These are phyloP conservation scores for Plectrocnemia conspersa DNA, from an alignment of 1,140 invertebrate species.

Conservation along the genomic window DNA sequence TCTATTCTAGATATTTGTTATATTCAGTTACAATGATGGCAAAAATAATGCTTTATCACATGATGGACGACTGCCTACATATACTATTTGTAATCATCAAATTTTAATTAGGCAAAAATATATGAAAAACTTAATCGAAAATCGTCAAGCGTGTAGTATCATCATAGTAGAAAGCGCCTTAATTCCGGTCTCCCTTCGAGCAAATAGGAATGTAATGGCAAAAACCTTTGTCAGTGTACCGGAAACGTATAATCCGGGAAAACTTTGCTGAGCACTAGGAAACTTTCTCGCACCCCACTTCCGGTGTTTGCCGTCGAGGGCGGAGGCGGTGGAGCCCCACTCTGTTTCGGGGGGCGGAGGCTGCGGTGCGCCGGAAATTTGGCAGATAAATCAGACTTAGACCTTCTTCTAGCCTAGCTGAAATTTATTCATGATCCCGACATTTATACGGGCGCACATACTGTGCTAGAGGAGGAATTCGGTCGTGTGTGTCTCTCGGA, in stretches of 20 bases:
- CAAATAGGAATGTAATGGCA: conserved; percentile 31
- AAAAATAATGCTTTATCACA: too few relatives aligned
- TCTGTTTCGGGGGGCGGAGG: background rate
- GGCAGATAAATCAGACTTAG: conserved; percentile 31
- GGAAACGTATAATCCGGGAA: conserved; percentile 32
- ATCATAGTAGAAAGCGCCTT: conserved; percentile 10
- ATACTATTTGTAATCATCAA: too few relatives aligned
- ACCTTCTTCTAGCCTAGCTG: conserved; percentile 11
- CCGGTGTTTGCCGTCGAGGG: conserved; percentile 32
- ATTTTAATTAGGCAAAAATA: too few relatives aligned
- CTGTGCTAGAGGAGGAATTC: background rate
- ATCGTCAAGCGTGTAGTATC: background rate
- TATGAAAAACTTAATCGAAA: too few relatives aligned
- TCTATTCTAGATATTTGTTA: too few relatives aligned
- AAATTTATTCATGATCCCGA: conserved; percentile 23
- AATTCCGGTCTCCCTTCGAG: conserved; percentile 24
- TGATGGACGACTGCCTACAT: too few relatives aligned
- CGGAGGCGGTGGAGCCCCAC: conserved; percentile 10
- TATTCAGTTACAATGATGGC: too few relatives aligned
- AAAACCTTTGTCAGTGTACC: conserved; percentile 24
- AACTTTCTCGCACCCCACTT: conserved; percentile 29
- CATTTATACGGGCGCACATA: conserved; percentile 10
- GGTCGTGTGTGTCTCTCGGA: background rate
- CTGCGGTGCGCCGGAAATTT: conserved; percentile 28
- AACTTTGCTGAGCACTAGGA: conserved; percentile 25